phyloP scores from a whole-genome alignment of 64 coral and sea anemone genomes.

The Stichodactyla helianthus region DNA sequence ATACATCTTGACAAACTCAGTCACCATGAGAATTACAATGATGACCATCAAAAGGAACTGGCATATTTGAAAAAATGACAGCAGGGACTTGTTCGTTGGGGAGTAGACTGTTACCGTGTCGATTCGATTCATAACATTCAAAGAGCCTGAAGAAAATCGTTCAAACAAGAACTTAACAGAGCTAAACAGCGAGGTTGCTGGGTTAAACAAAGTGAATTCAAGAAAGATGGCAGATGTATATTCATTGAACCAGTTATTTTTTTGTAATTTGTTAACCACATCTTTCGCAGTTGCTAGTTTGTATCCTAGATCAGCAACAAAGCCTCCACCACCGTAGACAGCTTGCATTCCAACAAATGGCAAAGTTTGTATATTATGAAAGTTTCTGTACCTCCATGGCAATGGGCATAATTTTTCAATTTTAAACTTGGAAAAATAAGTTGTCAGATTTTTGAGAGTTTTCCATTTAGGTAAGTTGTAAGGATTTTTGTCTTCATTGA shows the following conservation, averaged over 20 bases:
- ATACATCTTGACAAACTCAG: constrained; percentile 34
- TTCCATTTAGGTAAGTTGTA: constrained; percentile 49
- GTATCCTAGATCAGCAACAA: constrained; percentile 71
- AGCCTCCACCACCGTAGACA: constrained; percentile 57
- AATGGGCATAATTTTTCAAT: constrained; percentile 37
- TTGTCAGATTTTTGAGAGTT: neutral
- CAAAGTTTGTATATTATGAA: constrained; percentile 24
- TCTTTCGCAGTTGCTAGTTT: constrained; percentile 21
- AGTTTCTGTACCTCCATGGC: constrained; percentile 56
- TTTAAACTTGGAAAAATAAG: neutral
- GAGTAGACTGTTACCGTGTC: constrained; percentile 55
- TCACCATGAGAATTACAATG: constrained; percentile 24
- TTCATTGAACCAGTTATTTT: constrained; percentile 50
- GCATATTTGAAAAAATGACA: constrained; percentile 47
- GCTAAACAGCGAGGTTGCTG: constrained; percentile 58
- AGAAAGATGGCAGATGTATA: constrained; percentile 43
- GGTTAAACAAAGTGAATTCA: constrained; percentile 64
- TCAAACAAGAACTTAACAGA: constrained; percentile 59
- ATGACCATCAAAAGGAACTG: constrained; percentile 62
- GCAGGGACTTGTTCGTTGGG: constrained; percentile 18
- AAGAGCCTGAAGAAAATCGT: constrained; percentile 37
- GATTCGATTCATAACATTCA: constrained; percentile 18
- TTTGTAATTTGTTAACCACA: constrained; percentile 23
- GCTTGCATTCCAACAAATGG: constrained; percentile 33
- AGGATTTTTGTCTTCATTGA: constrained; percentile 14